Evolutionary conservation across 2,888 invertebrate species (phyloP).

Genomic region (Orchesella flavescens): DNA sequence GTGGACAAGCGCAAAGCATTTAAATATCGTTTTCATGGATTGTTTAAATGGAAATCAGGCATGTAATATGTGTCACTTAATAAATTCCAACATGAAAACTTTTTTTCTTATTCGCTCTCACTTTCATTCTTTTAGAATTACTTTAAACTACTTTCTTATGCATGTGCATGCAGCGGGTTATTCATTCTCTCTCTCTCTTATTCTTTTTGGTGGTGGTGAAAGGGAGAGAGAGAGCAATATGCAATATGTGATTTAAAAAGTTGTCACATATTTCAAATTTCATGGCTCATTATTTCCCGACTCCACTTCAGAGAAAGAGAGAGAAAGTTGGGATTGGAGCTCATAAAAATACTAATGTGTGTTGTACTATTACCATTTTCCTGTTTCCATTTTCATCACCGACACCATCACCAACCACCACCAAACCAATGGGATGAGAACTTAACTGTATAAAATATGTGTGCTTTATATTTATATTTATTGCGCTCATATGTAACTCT

Average conservation of each 20-base stretch:
- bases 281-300: slow-evolving; percentile 61
- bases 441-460: too few relatives aligned
- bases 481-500: too few relatives aligned
- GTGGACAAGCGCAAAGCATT: not conserved
- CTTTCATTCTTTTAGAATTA: slow-evolving; percentile 9
- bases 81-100: slow-evolving; percentile 29
- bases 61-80: slow-evolving; percentile 52
- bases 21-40: slow-evolving; percentile 30
- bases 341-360: slow-evolving; percentile 55
- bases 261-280: slow-evolving; percentile 64
- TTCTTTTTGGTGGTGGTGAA: not conserved
- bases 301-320: too few relatives aligned
- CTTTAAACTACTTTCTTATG: not conserved
- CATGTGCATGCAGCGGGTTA: not conserved
- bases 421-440: too few relatives aligned
- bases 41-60: slow-evolving; percentile 55
- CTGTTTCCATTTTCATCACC: slow-evolving; percentile 10
- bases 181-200: not conserved
- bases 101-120: not conserved
- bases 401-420: slow-evolving; percentile 18
- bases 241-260: slow-evolving; percentile 53
- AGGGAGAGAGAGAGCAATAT: slow-evolving; percentile 37
- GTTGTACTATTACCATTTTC: slow-evolving; percentile 37
- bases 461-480: too few relatives aligned
- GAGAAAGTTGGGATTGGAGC: slow-evolving; percentile 43